Conservation (phyloP, 2,888 invertebrate species). For the Dysmachus trigonus region DNA sequence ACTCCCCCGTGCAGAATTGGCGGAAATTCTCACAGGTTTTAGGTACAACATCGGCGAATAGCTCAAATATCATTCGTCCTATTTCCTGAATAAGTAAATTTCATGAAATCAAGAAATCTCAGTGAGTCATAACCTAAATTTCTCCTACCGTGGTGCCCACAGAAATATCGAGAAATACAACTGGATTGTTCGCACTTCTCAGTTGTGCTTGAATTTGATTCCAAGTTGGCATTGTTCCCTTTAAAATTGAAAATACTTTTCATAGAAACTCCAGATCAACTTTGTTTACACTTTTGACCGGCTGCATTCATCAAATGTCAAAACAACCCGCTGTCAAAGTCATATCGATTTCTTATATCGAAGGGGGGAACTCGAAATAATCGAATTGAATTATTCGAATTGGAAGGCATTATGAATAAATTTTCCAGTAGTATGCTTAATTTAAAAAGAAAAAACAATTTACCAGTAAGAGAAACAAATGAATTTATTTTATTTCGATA, state of each 20-base stretch:
- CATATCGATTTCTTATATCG: neutral
- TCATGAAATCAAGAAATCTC: neutral
- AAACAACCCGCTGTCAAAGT: neutral
- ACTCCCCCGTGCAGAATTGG: constrained; percentile 99
- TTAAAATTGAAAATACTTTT: neutral
- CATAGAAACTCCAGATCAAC: neutral
- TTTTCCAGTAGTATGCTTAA: too few relatives aligned
- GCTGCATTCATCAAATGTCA: neutral
- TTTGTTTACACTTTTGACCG: neutral
- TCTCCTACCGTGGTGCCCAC: constrained; percentile 88
- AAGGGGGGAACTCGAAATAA: neutral
- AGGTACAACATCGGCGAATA: constrained; percentile 96
- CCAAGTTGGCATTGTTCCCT: constrained; percentile 85
- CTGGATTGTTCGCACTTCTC: constrained; percentile 92
- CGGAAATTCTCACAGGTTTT: constrained; percentile 97
- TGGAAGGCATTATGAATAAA: neutral
- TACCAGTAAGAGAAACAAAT: too few relatives aligned
- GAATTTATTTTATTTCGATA: too few relatives aligned
- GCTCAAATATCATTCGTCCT: constrained; percentile 96
- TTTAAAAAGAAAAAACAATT: too few relatives aligned
- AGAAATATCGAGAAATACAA: constrained; percentile 97
- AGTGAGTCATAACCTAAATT: neutral
- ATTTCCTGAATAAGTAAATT: constrained; percentile 76
- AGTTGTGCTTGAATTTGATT: constrained; percentile 92
- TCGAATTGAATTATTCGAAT: neutral